phyloP scores from a whole-genome alignment of 1,140 invertebrate species.

The Phymastichus coffea region DNA sequence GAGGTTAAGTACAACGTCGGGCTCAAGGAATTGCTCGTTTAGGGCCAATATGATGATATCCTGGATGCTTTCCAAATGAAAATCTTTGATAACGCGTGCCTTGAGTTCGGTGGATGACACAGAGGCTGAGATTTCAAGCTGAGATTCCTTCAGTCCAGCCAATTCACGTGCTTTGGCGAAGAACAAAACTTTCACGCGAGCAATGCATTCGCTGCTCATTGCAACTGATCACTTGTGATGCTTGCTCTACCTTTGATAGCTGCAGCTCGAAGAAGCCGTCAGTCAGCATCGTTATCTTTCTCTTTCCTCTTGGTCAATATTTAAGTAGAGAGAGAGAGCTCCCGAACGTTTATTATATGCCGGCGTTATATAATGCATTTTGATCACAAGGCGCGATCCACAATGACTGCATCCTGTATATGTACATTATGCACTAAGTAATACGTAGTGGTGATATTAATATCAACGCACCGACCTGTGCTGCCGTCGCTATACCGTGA shows the following conservation, averaged over 20 bases:
- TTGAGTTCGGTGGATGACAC: conserved; percentile 61
- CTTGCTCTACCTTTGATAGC: not conserved
- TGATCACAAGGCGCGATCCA: no score
- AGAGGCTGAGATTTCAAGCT: conserved; percentile 54
- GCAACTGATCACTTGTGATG: no score
- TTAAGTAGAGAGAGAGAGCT: no score
- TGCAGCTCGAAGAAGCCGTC: not conserved
- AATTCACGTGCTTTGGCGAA: conserved; percentile 86
- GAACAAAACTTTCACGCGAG: conserved; percentile 74
- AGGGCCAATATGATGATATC: conserved; percentile 74
- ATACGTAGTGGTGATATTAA: no score
- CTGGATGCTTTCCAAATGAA: conserved; percentile 68
- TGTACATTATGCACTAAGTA: no score
- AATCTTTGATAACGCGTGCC: conserved; percentile 61
- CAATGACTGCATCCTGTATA: no score
- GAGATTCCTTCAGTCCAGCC: conserved; percentile 61
- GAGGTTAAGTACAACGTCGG: conserved; percentile 59
- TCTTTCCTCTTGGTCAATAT: not conserved
- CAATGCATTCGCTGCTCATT: no score
- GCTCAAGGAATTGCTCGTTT: conserved; percentile 73
- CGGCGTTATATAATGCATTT: no score
- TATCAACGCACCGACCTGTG: no score
- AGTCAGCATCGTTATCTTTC: conserved; percentile 7
- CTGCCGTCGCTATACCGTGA: no score
- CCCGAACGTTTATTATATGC: no score